Percentiles rank a stretch among this genome's conserved stretches.
These are phyloP conservation scores for Euthynnus affinis DNA, from an alignment of 2,797 vertebrate species.

Conservation along the genomic window DNA sequence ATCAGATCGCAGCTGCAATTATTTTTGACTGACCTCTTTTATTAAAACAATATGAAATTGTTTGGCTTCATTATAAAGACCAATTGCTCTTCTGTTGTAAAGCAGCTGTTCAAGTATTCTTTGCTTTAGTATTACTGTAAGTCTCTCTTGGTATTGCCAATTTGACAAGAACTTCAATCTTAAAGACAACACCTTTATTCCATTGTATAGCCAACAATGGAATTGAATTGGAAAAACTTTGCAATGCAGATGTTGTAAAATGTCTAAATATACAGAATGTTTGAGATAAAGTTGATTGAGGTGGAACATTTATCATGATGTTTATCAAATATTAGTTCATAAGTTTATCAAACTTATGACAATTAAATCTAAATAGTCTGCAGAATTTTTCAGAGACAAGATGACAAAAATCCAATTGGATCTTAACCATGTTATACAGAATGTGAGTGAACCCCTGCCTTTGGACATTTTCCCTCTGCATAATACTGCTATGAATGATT, in stretches of 20 bases:
- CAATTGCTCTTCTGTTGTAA: background rate
- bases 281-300: slow-evolving; percentile 39
- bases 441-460: too few relatives aligned
- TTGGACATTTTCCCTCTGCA: too few relatives aligned
- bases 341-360: too few relatives aligned
- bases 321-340: too few relatives aligned
- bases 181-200: background rate
- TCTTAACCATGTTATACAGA: too few relatives aligned
- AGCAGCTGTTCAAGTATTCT: background rate
- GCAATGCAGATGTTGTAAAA: slow-evolving; percentile 48
- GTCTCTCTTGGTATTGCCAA: background rate
- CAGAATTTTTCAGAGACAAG: too few relatives aligned
- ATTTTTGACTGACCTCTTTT: background rate
- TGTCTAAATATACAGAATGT: slow-evolving; percentile 36
- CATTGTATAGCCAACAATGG: slow-evolving; percentile 10
- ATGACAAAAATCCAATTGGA: too few relatives aligned
- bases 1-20: background rate
- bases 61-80: background rate
- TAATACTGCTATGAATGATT: too few relatives aligned
- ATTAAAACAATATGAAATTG: background rate
- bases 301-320: slow-evolving; percentile 37
- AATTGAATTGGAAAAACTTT: slow-evolving; percentile 41
- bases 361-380: too few relatives aligned
- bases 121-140: background rate
- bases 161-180: background rate